Evolutionary conservation across 2,888 invertebrate species (phyloP), one percentile per base, ranked within the genome.

Genomic region (Lasius fuliginosus): DNA sequence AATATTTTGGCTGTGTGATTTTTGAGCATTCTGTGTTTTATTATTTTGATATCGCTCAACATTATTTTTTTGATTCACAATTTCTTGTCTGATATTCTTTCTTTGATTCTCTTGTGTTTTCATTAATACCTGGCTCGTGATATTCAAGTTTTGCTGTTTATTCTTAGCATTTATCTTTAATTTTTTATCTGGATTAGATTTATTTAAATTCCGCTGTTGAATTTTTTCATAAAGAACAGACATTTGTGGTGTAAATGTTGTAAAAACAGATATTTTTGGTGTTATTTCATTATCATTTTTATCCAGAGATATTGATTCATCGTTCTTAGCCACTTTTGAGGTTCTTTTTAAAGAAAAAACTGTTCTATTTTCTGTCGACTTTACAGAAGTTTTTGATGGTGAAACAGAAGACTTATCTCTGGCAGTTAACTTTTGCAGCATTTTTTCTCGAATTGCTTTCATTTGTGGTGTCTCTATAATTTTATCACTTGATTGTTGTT

Each of bases 381-480:
- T 53, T 62, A 5, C 3, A 18, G 9, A 27, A 1, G 53, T 36
- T 49, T 77, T 67, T 82, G 68, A 42, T 3, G 18, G 82, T 42
- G 60, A 75, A 5, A 36, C 33, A 42, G 42, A 18, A 18, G 36
- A 68, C 36, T 33, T 56, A 81, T 33, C 40, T 36, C 3, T 81
- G n/a, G 23, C 11, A 36, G 0, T 18, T 83, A 79, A 0, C 40
- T 81, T 91, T 12, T 88, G 83, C 36, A 88, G 56, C 4, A 91
- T 86, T 76, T 91, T 91, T n/a, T 90, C 87, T 36, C 91, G 81
- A 53, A 92, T 40, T 2, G 60, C 82, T 33, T 83, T 86, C 92
- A 92, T 93, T 79, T 93, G 92, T 0, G 92, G 91, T 0, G 93
- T 93, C 8, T 93, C 93, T 6, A n/a, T 0, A 0, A 27, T 18